A percentile compares a stretch with the other conserved stretches of the same genome.
Evolutionary conservation across 2,888 invertebrate species (phyloP).

Genomic region (Isotomurus palustris): DNA sequence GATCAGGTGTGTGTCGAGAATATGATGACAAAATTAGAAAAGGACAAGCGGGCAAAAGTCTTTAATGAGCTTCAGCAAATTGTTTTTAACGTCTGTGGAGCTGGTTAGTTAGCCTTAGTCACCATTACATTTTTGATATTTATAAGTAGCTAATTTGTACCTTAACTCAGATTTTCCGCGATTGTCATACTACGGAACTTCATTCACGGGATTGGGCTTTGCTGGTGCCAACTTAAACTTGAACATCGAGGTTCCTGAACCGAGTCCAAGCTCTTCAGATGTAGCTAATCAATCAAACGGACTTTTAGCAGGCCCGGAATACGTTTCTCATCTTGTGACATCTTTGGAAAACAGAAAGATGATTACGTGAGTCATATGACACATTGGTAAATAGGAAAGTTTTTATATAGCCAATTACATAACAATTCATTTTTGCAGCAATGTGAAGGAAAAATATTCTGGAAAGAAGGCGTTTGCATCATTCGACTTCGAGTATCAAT

Average conservation of each 20-base stretch:
- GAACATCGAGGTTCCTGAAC: constrained; percentile 31
- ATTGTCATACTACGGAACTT: constrained; percentile 52
- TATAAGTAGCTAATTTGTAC: neutral
- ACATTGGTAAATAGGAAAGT: neutral
- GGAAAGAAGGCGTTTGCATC: neutral
- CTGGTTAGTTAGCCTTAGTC: neutral
- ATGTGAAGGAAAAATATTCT: neutral
- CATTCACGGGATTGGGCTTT: constrained; percentile 51
- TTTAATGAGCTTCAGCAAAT: too few relatives aligned
- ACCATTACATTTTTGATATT: neutral
- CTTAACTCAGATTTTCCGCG: constrained; percentile 42
- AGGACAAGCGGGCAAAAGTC: too few relatives aligned
- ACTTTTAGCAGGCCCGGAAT: neutral
- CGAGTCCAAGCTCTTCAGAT: neutral
- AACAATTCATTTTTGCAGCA: neutral
- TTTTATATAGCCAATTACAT: neutral
- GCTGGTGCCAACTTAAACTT: constrained; percentile 52
- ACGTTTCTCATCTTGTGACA: neutral
- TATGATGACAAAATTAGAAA: neutral
- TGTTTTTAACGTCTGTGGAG: neutral
- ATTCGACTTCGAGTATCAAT: neutral
- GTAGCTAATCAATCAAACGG: neutral
- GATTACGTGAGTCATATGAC: neutral
- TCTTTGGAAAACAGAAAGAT: neutral
- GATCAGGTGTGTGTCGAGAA: neutral